Conservation (phyloP, 2,113 vertebrate genomes). For the Oplegnathus fasciatus region DNA sequence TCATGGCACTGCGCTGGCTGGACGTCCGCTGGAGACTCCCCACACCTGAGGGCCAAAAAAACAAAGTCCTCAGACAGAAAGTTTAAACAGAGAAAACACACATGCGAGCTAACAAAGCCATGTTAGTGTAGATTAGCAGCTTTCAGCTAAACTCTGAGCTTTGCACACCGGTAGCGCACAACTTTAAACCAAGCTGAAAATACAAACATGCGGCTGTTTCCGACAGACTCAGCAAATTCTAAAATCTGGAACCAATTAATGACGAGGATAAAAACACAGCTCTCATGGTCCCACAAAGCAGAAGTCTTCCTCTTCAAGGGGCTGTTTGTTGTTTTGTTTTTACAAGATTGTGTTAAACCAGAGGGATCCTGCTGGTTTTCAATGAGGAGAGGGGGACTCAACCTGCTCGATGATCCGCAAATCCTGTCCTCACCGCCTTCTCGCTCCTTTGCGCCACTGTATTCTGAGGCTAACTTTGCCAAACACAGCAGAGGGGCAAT, state of each 20-base stretch:
- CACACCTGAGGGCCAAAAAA: constrained; percentile 82
- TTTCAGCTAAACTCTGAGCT: constrained; percentile 38
- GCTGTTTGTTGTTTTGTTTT: constrained; percentile 62
- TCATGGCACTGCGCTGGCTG: constrained; percentile 94
- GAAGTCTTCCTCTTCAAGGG: constrained; percentile 72
- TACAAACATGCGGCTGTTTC: constrained; percentile 62
- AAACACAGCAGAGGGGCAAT: constrained; percentile 34
- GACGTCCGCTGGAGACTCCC: constrained; percentile 94
- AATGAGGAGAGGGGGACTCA: constrained; percentile 51
- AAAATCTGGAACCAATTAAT: constrained; percentile 79
- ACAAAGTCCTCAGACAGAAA: not conserved
- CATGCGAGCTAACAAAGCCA: not conserved
- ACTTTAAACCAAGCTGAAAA: constrained; percentile 53
- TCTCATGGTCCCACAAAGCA: constrained; percentile 69
- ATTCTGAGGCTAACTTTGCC: constrained; percentile 44
- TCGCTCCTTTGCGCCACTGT: constrained; percentile 34
- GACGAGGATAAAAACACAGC: constrained; percentile 66
- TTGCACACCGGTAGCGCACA: constrained; percentile 23
- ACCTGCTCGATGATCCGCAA: constrained; percentile 55
- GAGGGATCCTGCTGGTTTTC: constrained; percentile 60
- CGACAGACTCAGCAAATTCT: constrained; percentile 63
- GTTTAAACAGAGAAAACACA: constrained; percentile 20
- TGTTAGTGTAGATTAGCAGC: constrained; percentile 39
- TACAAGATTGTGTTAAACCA: constrained; percentile 61
- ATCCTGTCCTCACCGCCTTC: constrained; percentile 42